These are phyloP conservation scores for Damaliscus lunatus DNA, from an alignment of 2,113 vertebrate genomes.

Conservation along the genomic window DNA sequence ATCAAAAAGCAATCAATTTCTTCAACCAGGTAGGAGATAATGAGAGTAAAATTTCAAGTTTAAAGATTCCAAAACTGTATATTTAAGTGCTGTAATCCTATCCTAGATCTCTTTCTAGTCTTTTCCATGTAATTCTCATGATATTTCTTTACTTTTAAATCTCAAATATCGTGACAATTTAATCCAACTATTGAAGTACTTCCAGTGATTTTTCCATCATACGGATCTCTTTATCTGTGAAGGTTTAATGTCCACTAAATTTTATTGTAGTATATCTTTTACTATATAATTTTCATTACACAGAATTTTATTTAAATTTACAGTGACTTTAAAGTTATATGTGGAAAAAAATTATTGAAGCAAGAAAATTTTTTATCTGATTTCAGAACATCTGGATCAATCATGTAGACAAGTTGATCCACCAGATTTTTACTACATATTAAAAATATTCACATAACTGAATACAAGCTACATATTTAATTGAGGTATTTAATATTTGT, in stretches of 20 bases:
- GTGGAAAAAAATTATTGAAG: too few species aligned
- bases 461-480: too few species aligned
- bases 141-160: neutral
- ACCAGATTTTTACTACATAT: too few species aligned
- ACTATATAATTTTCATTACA: too few species aligned
- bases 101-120: neutral
- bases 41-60: neutral
- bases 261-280: neutral
- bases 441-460: too few species aligned
- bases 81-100: neutral
- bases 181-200: neutral
- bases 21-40: neutral
- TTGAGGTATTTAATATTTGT: too few species aligned
- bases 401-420: too few species aligned
- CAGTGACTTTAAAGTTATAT: too few species aligned
- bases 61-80: neutral
- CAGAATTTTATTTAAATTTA: too few species aligned
- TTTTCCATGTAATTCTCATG: neutral
- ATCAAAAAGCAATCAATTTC: neutral
- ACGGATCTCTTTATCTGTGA: neutral
- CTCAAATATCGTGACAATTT: neutral
- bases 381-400: too few species aligned
- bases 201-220: neutral
- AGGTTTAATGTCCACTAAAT: neutral
- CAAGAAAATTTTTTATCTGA: too few species aligned